Evolutionary conservation across 2,113 vertebrate species (phyloP), one percentile per base, ranked within the genome.

Genomic region (Camelus bactrianus): DNA sequence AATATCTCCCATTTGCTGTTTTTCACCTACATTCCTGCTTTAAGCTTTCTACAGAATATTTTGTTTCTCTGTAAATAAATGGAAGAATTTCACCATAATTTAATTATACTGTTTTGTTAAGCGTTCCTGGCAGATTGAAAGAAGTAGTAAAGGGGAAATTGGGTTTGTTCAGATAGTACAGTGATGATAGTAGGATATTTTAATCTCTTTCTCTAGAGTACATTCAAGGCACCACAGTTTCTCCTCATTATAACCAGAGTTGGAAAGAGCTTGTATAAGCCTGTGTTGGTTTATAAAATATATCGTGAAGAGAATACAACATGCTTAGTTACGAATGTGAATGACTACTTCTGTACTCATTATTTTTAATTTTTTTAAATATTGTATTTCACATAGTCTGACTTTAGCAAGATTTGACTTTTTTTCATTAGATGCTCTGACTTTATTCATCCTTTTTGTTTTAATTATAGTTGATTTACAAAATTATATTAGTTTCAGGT

Each of bases 1-100:
- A 76, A 52, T 81, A 54, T 72, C 19, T 89, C 2, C 17, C 1
- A 62, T 92, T 80, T 76, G 32, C 65, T 52, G 76, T 72, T 84
- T 32, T 2, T 8, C 22, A 56, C 56, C 10, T 0, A 0, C 50
- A 85, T 3, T 15, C 0, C 54, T 92, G 50, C 38, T 67, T 90
- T 96, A 91, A 97, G 83, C 8, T 98, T 97, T 97, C 35, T 95
- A 46, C 76, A 93, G 58, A 94, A 93, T 50, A 95, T 79, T 67
- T 86, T 79, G 8, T 62, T 89, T 75, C 15, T 93, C 46, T 56
- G 65, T 89, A 81, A 92, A 30, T 73, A 38, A 92, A 56, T 88
- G 38, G 80, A 94, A 54, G 32, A 80, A 91, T 96, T 95, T 95
- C 2, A 6, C 12, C 56, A 69, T 48, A 0, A 38, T 92, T 98